Conservation (phyloP, 2,888 invertebrate species). For the Pachymerium ferrugineum region DNA sequence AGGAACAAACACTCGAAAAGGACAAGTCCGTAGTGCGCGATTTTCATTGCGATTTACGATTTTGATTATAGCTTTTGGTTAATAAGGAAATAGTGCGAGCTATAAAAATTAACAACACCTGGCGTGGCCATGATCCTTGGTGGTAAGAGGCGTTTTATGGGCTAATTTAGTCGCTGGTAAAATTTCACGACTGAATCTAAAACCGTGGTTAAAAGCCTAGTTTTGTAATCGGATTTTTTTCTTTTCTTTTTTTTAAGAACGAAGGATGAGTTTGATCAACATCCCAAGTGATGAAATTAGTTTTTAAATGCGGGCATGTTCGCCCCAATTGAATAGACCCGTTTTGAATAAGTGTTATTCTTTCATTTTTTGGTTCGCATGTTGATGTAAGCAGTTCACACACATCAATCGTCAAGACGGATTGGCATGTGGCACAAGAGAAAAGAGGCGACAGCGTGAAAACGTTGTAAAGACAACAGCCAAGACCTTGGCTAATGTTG, state of each 20-base stretch:
- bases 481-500: conserved; percentile 18
- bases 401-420: background rate
- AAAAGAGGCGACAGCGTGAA: conserved; percentile 6
- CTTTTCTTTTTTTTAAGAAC: background rate
- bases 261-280: background rate
- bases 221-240: conserved; percentile 3
- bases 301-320: background rate
- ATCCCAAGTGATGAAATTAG: background rate
- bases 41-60: conserved; percentile 15
- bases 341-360: background rate
- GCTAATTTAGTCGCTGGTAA: conserved; percentile 18
- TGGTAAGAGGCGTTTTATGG: conserved; percentile 18
- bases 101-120: conserved; percentile 21
- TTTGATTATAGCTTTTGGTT: conserved; percentile 21
- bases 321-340: background rate
- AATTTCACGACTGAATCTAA: conserved; percentile 21
- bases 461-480: conserved; percentile 18
- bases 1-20: background rate
- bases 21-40: background rate
- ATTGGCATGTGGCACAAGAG: background rate
- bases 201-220: conserved; percentile 15
- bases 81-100: conserved; percentile 10
- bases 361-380: background rate
- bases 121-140: conserved; percentile 6
- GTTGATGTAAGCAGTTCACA: background rate